A percentile compares a stretch with the other conserved stretches of the same genome.
Conservation (phyloP, 1,140 invertebrate species). For the Zaprionus vittiger region DNA sequence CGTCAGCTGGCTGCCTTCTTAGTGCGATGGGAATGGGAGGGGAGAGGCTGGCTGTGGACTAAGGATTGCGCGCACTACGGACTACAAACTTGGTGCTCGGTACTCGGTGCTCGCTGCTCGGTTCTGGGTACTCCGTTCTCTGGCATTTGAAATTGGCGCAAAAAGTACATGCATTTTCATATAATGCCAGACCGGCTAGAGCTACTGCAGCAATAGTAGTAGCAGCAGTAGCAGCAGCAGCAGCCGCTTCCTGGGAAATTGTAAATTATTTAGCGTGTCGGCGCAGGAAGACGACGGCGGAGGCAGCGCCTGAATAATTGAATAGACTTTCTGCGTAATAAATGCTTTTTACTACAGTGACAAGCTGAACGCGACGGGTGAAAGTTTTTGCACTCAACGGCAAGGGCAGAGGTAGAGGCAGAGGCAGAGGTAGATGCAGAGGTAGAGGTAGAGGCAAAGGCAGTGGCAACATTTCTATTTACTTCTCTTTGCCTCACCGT, state of each 20-base stretch:
- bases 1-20: slow-evolving; percentile 70
- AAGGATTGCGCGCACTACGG: neutral
- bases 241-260: slow-evolving; percentile 55
- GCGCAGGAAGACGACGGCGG: slow-evolving; percentile 43
- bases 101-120: neutral
- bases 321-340: slow-evolving; percentile 79
- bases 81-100: neutral
- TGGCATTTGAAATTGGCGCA: slow-evolving; percentile 36
- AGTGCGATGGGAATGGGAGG: neutral
- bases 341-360: slow-evolving; percentile 77
- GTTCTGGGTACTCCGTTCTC: neutral
- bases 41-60: neutral
- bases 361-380: slow-evolving; percentile 41
- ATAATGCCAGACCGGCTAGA: slow-evolving; percentile 56
- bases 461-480: slow-evolving; percentile 55
- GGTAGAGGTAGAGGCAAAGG: neutral
- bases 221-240: slow-evolving; percentile 2
- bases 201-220: slow-evolving; percentile 21
- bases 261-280: slow-evolving; percentile 78
- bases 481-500: slow-evolving; percentile 13
- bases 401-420: neutral
- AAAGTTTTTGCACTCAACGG: slow-evolving; percentile 65
- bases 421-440: neutral
- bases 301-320: slow-evolving; percentile 78
- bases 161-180: slow-evolving; percentile 79